Percentiles rank a stretch among this genome's conserved stretches.
These are phyloP conservation scores for Minunthozetes semirufus DNA, from an alignment of 2,888 invertebrate species.

Conservation along the genomic window DNA sequence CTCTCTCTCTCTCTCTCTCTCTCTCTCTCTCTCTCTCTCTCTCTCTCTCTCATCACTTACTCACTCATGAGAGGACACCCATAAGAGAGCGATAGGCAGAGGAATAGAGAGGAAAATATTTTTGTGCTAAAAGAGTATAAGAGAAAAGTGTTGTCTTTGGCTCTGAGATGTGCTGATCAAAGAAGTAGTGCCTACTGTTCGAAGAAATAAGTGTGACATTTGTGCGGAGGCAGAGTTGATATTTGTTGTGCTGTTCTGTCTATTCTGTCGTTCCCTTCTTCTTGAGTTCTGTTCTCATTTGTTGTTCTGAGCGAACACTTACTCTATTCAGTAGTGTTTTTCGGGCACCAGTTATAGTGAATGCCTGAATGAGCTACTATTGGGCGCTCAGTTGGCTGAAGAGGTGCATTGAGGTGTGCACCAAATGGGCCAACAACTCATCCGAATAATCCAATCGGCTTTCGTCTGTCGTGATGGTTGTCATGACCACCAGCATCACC, in stretches of 20 bases:
- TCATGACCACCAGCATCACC: conserved; percentile 5
- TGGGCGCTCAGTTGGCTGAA: conserved; percentile 20
- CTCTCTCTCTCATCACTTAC: too few species aligned
- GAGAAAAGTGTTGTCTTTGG: too few species aligned
- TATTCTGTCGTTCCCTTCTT: neutral
- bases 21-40: too few species aligned
- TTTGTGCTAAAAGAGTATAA: neutral
- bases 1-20: too few species aligned
- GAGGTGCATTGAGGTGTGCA: conserved; percentile 30
- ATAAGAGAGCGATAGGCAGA: neutral
- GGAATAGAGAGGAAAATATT: neutral
- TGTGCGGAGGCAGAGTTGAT: conserved; percentile 2
- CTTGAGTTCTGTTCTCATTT: neutral
- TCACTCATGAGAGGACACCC: neutral
- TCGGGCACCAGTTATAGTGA: conserved; percentile 15
- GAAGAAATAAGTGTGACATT: neutral
- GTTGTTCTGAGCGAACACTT: neutral
- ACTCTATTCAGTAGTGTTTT: neutral
- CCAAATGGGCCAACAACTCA: conserved; percentile 25
- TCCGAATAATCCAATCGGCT: conserved; percentile 30
- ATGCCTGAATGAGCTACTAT: conserved; percentile 22
- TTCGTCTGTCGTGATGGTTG: neutral
- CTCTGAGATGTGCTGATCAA: neutral
- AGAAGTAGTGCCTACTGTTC: neutral
- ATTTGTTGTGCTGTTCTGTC: neutral